phyloP scores from a whole-genome alignment of 2,888 invertebrate species.

The Ditylenchus weischeri region DNA sequence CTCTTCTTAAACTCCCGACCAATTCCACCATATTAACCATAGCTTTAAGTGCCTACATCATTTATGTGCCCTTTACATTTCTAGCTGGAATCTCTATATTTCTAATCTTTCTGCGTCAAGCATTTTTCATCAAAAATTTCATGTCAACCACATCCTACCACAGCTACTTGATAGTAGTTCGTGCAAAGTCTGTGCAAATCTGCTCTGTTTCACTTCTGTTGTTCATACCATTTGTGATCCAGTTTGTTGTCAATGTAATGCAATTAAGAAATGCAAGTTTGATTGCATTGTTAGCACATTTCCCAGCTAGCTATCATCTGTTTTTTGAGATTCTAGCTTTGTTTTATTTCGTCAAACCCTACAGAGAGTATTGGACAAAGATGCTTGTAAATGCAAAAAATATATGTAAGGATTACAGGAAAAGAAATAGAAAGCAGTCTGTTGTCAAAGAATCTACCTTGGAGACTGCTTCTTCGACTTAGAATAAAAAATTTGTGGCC shows the following conservation, averaged over 20 bases:
- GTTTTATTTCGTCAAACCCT: constrained; percentile 16
- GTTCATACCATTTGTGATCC: constrained; percentile 14
- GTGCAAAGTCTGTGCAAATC: constrained; percentile 16
- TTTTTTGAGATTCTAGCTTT: constrained; percentile 15
- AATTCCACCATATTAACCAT: constrained; percentile 12
- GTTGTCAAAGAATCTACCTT: too few relatives aligned
- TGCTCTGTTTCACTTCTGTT: constrained; percentile 2
- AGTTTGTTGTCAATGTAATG: constrained; percentile 7
- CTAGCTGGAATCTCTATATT: constrained; percentile 8
- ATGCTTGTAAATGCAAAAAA: background rate
- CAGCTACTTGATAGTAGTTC: constrained; percentile 16
- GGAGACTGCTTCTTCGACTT: too few relatives aligned
- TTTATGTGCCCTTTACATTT: constrained; percentile 16
- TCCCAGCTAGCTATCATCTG: constrained; percentile 16
- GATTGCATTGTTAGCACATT: constrained; percentile 11
- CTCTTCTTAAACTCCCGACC: constrained; percentile 5
- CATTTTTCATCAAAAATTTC: constrained; percentile 11
- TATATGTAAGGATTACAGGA: too few relatives aligned
- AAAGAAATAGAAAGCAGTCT: too few relatives aligned
- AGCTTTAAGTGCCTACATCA: constrained; percentile 8
- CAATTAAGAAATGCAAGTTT: constrained; percentile 10
- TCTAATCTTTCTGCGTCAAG: constrained; percentile 12
- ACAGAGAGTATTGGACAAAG: constrained; percentile 11
- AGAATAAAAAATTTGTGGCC: too few relatives aligned
- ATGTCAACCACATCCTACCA: constrained; percentile 4